A percentile compares a stretch with the other conserved stretches of the same genome.
Evolutionary conservation across 2,888 invertebrate species (phyloP).

Genomic region (Trissolcus japonicus): DNA sequence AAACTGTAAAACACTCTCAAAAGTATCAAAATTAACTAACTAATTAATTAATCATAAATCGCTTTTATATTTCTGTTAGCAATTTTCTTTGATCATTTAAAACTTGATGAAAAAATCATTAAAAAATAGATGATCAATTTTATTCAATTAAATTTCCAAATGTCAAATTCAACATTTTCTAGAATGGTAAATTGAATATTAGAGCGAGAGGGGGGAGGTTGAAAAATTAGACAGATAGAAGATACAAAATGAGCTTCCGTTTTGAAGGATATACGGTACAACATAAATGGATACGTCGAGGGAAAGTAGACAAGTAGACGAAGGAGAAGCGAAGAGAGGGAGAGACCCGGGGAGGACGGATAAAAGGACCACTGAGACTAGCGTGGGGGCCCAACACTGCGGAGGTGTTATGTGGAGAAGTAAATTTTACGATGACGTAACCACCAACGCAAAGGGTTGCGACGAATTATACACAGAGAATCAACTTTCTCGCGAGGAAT

Average conservation of each 20-base stretch:
- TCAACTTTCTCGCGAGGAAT: constrained; percentile 28
- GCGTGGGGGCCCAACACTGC: constrained; percentile 36
- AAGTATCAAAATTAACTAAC: too few relatives aligned
- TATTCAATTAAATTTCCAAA: too few relatives aligned
- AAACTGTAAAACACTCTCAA: neutral
- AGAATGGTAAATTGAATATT: neutral
- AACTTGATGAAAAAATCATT: too few relatives aligned
- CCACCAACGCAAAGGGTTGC: constrained; percentile 57
- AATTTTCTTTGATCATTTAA: too few relatives aligned
- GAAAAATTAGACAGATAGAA: constrained; percentile 41
- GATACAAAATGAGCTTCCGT: constrained; percentile 30
- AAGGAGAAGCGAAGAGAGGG: constrained; percentile 23
- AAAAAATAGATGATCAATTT: too few relatives aligned
- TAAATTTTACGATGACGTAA: constrained; percentile 57
- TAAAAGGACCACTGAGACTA: constrained; percentile 42
- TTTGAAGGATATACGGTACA: constrained; percentile 43
- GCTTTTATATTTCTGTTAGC: neutral
- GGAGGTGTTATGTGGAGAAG: constrained; percentile 48
- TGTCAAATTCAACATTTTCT: too few relatives aligned
- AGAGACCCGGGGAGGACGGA: constrained; percentile 38
- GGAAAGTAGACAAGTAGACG: constrained; percentile 52
- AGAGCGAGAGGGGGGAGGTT: constrained; percentile 4
- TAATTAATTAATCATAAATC: too few relatives aligned
- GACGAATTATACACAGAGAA: constrained; percentile 31
- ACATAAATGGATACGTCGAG: constrained; percentile 32